Conservation (phyloP, 2,113 vertebrate species). For the Macaca nemestrina region DNA sequence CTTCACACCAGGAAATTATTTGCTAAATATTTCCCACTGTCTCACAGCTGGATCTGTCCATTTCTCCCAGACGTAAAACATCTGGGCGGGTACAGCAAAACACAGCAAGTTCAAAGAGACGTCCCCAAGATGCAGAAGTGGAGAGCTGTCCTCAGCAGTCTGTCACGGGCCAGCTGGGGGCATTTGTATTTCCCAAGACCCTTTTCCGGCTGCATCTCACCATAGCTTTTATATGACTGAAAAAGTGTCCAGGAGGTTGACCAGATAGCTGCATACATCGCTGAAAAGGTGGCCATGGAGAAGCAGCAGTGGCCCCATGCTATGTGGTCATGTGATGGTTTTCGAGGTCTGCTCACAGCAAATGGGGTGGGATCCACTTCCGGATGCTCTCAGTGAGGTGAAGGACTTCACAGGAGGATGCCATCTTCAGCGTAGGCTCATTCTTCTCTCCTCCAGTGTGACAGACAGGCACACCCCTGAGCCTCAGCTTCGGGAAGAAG, state of each 20-base stretch:
- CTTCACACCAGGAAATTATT: slow-evolving; percentile 61
- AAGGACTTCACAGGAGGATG: slow-evolving; percentile 23
- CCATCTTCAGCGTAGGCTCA: not conserved
- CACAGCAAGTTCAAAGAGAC: slow-evolving; percentile 9
- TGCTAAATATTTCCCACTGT: slow-evolving; percentile 65
- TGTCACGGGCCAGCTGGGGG: not conserved
- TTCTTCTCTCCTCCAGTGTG: not conserved
- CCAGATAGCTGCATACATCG: slow-evolving; percentile 36
- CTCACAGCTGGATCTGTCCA: slow-evolving; percentile 37
- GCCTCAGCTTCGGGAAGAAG: not conserved
- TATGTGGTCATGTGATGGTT: not conserved
- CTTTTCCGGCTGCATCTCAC: not conserved
- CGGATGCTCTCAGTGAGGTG: not conserved
- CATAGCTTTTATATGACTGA: slow-evolving; percentile 59
- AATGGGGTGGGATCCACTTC: not conserved
- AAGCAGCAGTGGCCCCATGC: not conserved
- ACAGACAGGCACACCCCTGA: not conserved
- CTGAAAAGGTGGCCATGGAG: not conserved
- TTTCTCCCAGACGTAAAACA: slow-evolving; percentile 58
- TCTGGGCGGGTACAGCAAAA: slow-evolving; percentile 50
- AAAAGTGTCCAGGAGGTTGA: slow-evolving; percentile 47
- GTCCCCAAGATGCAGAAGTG: slow-evolving; percentile 31
- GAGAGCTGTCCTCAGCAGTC: slow-evolving; percentile 33
- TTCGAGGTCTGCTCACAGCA: not conserved
- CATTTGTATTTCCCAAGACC: slow-evolving; percentile 36